A percentile compares a stretch with the other conserved stretches of the same genome.
Evolutionary conservation across 2,113 vertebrate species (phyloP).

Genomic region (Xyrauchen texanus): DNA sequence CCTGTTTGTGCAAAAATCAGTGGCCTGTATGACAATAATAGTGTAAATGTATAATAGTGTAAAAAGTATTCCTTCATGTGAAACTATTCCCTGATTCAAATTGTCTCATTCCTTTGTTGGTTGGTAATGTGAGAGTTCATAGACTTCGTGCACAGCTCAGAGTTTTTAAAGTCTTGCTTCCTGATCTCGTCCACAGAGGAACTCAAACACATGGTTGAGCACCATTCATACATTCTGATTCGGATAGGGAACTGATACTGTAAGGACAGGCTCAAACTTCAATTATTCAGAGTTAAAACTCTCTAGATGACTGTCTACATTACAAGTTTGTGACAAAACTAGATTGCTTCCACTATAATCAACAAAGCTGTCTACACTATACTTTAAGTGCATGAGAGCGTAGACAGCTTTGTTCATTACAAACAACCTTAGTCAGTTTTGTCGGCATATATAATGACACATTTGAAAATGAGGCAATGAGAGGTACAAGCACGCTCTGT

Average conservation of each 20-base stretch:
- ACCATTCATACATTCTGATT: constrained; percentile 23
- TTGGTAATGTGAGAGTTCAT: background rate
- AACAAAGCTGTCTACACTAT: too few relatives aligned
- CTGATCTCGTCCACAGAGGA: constrained; percentile 48
- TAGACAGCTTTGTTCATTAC: too few relatives aligned
- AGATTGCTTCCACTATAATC: too few relatives aligned
- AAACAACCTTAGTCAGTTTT: too few relatives aligned
- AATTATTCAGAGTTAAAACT: constrained; percentile 10
- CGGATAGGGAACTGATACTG: constrained; percentile 9
- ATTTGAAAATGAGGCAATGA: too few relatives aligned
- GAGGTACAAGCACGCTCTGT: too few relatives aligned
- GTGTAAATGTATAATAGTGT: too few relatives aligned
- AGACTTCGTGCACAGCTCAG: background rate
- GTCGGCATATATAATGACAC: too few relatives aligned
- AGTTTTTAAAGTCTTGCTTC: constrained; percentile 35
- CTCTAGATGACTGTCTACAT: constrained; percentile 12
- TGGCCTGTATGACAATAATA: background rate
- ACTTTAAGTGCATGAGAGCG: too few relatives aligned
- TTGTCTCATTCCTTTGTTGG: constrained; percentile 3
- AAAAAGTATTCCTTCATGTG: background rate
- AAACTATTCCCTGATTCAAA: background rate
- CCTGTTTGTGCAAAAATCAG: too few relatives aligned
- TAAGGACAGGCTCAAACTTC: constrained; percentile 15
- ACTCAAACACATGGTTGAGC: constrained; percentile 44
- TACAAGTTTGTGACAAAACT: background rate